phyloP scores from a whole-genome alignment of 2,888 invertebrate genomes.

The Amphipoea lucens region DNA sequence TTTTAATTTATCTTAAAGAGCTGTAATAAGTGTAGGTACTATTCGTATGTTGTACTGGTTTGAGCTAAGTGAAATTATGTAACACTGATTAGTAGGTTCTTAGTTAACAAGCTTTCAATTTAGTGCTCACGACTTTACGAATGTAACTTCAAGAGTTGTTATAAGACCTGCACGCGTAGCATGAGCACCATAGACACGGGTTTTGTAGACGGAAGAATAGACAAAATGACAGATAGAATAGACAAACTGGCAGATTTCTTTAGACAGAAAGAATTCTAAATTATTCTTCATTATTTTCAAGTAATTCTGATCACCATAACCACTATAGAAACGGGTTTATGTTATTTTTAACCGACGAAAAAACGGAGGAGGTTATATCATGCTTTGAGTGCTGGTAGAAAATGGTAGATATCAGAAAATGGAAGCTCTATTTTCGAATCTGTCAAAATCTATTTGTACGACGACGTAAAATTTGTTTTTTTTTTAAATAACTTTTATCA shows the following conservation, averaged over 20 bases:
- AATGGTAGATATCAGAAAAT: not conserved
- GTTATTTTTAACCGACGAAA: too few relatives aligned
- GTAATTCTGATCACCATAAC: too few relatives aligned
- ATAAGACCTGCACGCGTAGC: not conserved
- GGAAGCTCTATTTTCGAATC: not conserved
- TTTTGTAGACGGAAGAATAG: not conserved
- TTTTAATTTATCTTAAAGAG: constrained; percentile 11
- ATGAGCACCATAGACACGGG: not conserved
- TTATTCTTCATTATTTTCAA: too few relatives aligned
- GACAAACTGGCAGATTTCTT: too few relatives aligned
- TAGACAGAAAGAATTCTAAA: too few relatives aligned
- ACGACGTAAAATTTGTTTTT: not conserved
- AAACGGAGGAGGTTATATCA: too few relatives aligned
- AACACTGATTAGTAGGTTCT: constrained; percentile 15
- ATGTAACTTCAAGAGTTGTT: not conserved
- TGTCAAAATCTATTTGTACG: not conserved
- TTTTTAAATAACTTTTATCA: too few relatives aligned
- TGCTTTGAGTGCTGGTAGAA: not conserved
- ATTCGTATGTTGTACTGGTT: constrained; percentile 1
- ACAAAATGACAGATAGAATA: not conserved
- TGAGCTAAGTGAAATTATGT: constrained; percentile 22
- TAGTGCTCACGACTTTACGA: not conserved
- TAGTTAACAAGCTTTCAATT: constrained; percentile 18
- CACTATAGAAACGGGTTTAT: too few relatives aligned
- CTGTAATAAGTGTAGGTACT: not conserved